Evolutionary conservation across 2,113 vertebrate species (phyloP), one percentile per base, ranked within the genome.

Genomic region (Bubalus kerabau): DNA sequence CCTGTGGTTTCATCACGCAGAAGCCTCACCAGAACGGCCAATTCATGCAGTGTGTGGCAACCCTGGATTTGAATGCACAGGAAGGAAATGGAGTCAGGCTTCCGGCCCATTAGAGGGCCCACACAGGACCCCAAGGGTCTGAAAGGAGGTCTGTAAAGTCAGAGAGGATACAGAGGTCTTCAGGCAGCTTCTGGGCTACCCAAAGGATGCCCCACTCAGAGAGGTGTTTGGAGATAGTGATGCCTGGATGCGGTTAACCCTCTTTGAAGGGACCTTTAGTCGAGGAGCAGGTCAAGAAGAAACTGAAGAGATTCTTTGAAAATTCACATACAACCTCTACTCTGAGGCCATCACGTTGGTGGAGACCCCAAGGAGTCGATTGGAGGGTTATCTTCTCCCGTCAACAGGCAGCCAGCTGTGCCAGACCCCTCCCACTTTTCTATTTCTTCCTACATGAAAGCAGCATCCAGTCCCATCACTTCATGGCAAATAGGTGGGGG

Each of bases 1-100:
- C 40, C 28, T 67, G 36, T 60, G n/a, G 74, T 32, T 96, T 95
- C 36, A 16, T 67, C 78, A 78, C 21, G 30, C n/a, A 86, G 59
- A 89, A 74, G 9, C 7, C 40, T 86, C n/a, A 64, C 7, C 36
- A 26, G n/a, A 59, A 43, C 30, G 56, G 54, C 26, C n/a, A 48
- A 16, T 76, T 83, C 82, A n/a, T 7, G 36, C 30, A 16, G 9
- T 19, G 32, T 57, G 57, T 76, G 71, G n/a, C 59, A 86, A 46
- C 12, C 26, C 14, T 64, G 11, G 7, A 32, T 36, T n/a, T 81
- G 60, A 28, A 60, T 62, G 46, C 24, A 8, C 23, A 10, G 17
- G 2, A 48, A 40, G 21, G 50, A 88, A 76, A 50, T 30, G 10
- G n/a, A 15, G 32, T 43, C 57, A 64, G 56, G 14, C 17, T 89